phyloP scores from a whole-genome alignment of 2,797 vertebrate genomes.

The Scarus forsteni region DNA sequence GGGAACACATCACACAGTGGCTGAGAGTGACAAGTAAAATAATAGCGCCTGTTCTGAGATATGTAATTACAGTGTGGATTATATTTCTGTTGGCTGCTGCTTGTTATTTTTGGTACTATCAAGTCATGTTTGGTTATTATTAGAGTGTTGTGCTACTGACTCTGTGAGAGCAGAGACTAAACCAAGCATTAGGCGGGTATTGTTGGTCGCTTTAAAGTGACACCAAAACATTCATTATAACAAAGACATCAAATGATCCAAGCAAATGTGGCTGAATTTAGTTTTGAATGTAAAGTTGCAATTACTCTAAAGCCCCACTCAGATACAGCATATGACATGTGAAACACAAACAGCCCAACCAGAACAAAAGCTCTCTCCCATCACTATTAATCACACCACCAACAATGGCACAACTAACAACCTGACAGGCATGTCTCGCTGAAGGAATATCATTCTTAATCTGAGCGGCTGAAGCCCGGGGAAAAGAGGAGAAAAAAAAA shows the following conservation, averaged over 20 bases:
- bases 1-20: conserved; percentile 29
- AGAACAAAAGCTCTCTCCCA: conserved; percentile 46
- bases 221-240: conserved; percentile 1
- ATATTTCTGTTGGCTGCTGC: conserved; percentile 54
- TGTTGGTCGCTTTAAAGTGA: conserved; percentile 24
- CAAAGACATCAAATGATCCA: conserved; percentile 18
- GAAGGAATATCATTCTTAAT: conserved; percentile 65
- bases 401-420: conserved; percentile 62
- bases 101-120: conserved; percentile 47
- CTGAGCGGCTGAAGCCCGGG: conserved; percentile 43
- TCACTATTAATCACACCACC: conserved; percentile 58
- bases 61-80: conserved; percentile 55
- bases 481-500: conserved; percentile 32
- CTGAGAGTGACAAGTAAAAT: conserved; percentile 60
- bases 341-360: conserved; percentile 27
- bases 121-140: conserved; percentile 51
- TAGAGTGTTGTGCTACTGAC: conserved; percentile 40
- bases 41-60: conserved; percentile 47
- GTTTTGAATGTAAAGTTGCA: conserved; percentile 6
- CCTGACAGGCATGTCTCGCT: conserved; percentile 56
- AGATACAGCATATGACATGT: conserved; percentile 15
- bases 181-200: conserved; percentile 23
- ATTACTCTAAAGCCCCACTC: conserved; percentile 12
- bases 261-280: conserved; percentile 2
- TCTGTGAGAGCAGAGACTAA: conserved; percentile 28